phyloP scores from a whole-genome alignment of 2,888 invertebrate species.

The Lottia gigantea region DNA sequence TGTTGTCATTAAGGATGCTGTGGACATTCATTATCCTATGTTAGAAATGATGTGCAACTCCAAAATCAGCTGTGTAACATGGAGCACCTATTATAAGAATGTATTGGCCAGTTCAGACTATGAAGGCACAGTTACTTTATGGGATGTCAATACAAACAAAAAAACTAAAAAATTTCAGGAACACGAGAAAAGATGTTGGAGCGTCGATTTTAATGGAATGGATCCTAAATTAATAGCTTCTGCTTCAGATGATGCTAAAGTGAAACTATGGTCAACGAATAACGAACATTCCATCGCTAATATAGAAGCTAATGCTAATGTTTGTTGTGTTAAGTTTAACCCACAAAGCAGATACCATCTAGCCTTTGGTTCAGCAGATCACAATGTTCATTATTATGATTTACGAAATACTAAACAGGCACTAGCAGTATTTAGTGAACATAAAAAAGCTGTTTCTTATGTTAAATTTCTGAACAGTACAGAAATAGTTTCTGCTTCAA shows the following conservation, averaged over 20 bases:
- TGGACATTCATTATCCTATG: constrained; percentile 92
- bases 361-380: constrained; percentile 96
- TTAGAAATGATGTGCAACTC: constrained; percentile 91
- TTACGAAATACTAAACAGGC: constrained; percentile 85
- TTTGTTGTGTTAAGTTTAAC: constrained; percentile 93
- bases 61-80: constrained; percentile 91
- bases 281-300: constrained; percentile 87
- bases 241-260: constrained; percentile 91
- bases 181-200: constrained; percentile 96
- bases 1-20: constrained; percentile 84
- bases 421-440: constrained; percentile 85
- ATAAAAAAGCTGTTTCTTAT: constrained; percentile 93
- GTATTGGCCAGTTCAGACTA: constrained; percentile 92
- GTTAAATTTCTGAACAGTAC: constrained; percentile 88
- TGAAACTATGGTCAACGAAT: constrained; percentile 92
- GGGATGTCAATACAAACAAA: constrained; percentile 85
- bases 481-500: constrained; percentile 91
- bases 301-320: constrained; percentile 92
- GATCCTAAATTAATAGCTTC: constrained; percentile 91
- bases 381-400: constrained; percentile 96
- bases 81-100: constrained; percentile 91
- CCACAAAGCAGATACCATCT: constrained; percentile 86
- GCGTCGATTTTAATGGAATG: constrained; percentile 92
- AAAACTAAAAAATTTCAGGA: constrained; percentile 73
- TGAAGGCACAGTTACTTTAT: constrained; percentile 91